Evolutionary conservation across 2,888 invertebrate species (phyloP), one percentile per base, ranked within the genome.

Genomic region (Mechanitis messenoides): DNA sequence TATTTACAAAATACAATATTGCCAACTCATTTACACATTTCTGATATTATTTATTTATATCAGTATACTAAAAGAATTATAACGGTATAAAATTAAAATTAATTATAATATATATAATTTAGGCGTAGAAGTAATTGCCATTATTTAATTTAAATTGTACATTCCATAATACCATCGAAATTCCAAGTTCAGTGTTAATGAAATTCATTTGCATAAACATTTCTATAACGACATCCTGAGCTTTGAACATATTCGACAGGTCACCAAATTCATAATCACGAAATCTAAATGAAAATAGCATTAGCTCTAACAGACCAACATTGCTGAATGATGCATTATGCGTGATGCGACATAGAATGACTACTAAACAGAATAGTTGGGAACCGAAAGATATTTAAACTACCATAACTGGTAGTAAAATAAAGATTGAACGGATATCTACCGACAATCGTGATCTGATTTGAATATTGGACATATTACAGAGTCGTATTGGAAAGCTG

Each of bases 311-410:
- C 69, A 67, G 64, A 69, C 64, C 62, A 59, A 63, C 68, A 71
- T 71, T 66, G 66, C 59, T 50, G 50, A 65, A 60, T 55, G 60
- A 60, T 64, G 64, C 63, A 59, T 55, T 46, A 60, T 50, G 62
- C 46, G 70, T 70, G 70, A 70, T 63, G 33, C 31, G 70, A 71
- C 70, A 71, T 64, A 62, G 59, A 68, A 69, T 69, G 61, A 63
- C 63, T 58, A 62, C 60, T 42, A 66, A 66, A 59, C 35, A 59
- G 59, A 59, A 47, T 7, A 45, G 33, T 46, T 46, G 7, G 35
- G 57, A 20, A 31, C 46, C 31, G 53, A 38, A 55, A 55, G 61
- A 61, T 55, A 62, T 62, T 50, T 59, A 53, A 59, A 62, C 55
- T 38, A 62, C 62, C 53, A 53, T 58, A 55, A 50, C 56, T 55